Percentiles rank a stretch among this genome's conserved stretches.
Evolutionary conservation across 2,113 vertebrate genomes (phyloP).

Genomic region (Choloepus hoffmanni): DNA sequence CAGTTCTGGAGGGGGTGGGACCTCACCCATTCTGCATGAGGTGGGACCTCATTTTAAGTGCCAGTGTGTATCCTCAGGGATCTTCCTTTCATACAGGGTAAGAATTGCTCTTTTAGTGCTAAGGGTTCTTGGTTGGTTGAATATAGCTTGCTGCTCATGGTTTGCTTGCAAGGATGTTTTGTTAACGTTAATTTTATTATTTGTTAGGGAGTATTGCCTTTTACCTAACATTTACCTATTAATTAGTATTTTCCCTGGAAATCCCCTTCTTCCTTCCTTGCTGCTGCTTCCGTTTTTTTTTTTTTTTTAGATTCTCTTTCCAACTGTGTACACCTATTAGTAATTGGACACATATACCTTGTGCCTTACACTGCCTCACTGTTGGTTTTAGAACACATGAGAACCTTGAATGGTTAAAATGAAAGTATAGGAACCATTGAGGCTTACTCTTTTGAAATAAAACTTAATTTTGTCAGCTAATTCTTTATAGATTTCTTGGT

Average conservation of each 20-base stretch:
- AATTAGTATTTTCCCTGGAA: constrained; percentile 31
- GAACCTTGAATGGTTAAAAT: constrained; percentile 10
- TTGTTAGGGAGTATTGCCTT: not conserved
- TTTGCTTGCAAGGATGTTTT: not conserved
- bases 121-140: not conserved
- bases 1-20: not conserved
- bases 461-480: not conserved
- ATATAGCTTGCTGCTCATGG: not conserved
- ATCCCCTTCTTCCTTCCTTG: not conserved
- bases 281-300: fast-evolving
- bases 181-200: constrained; percentile 8
- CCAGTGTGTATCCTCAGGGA: not conserved
- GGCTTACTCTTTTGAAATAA: not conserved
- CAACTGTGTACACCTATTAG: not conserved
- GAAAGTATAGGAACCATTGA: not conserved
- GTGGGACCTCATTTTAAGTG: not conserved
- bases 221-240: not conserved
- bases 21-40: no score
- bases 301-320: not conserved
- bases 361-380: not conserved
- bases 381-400: not conserved
- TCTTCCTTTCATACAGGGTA: not conserved
- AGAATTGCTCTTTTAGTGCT: not conserved
- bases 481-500: not conserved
- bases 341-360: not conserved